Base-by-base conservation (phyloP, 2,888 invertebrate genomes). In the Periphyllus acericola region DNA sequence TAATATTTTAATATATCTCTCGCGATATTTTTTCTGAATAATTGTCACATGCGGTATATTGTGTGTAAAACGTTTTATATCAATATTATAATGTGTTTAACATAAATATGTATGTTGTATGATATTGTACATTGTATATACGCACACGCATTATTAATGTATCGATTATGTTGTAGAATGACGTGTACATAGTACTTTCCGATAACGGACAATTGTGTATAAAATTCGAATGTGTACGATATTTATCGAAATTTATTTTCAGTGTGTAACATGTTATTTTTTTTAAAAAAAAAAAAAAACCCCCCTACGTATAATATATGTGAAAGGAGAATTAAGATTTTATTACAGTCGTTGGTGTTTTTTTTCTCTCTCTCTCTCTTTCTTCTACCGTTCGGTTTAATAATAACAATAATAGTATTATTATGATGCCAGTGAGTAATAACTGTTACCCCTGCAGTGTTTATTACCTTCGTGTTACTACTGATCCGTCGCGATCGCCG, bases 211-310 rank as follows among this genome's bases (percentile, higher is more conserved):
- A 81, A 40, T 80, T 68, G 34, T 78, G 68, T 78, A 68, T n/a
- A 52, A 52, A n/a, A 46, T 52, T 34, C 32, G 52, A 68, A 68
- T 52, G 78, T 85, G 71, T 60, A 75, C 66, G 52, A 83, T 84
- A 85, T 85, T 72, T 79, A 55, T 60, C 52, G 71, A 86, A 72
- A 78, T 71, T 79, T 86, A 86, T 86, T 80, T 86, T 86, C 80
- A 72, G 86, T 80, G 86, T 86, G 79, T 86, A 80, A 86, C 14
- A 86, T 86, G 68, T 71, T 86, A 72, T 80, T 79, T 60, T 86
- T 79, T 83, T 60, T 46, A 34, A 72, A 52, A 68, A 29, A 40
- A 29, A 68, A 68, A 83, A 74, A 34, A n/a, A n/a, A n/a, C n/a
- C n/a, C n/a, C n/a, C 36, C 36, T 0, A 40, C 55, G 72, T 83